phyloP scores from a whole-genome alignment of 1,140 invertebrate species.

The Atta colombica region DNA sequence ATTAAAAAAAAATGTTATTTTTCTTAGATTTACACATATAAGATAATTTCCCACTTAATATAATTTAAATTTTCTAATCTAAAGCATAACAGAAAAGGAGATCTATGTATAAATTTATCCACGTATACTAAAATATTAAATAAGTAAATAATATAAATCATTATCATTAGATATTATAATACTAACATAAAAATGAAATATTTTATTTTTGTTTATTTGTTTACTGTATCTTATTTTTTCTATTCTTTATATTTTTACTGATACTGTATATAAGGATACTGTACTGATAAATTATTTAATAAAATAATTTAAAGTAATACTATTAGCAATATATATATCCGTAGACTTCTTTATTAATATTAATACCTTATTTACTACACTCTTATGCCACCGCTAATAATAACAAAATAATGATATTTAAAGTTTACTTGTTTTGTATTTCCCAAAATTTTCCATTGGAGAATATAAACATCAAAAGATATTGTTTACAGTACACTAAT shows the following conservation, averaged over 20 bases:
- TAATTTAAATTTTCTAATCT: conserved; percentile 22
- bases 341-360: not conserved
- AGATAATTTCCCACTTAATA: conserved; percentile 1
- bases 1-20: not conserved
- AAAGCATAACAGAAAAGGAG: not conserved
- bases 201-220: conserved; percentile 18
- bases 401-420: not conserved
- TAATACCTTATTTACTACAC: not conserved
- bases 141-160: conserved; percentile 8
- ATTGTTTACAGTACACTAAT: not conserved
- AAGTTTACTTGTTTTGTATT: not conserved
- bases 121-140: conserved; percentile 14
- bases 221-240: not conserved
- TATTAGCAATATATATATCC: not conserved
- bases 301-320: conserved; percentile 23
- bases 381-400: not conserved
- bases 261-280: not conserved
- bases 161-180: not conserved
- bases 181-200: not conserved
- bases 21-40: not conserved
- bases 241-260: not conserved
- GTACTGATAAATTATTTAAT: not conserved
- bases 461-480: not conserved
- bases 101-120: no score
- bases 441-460: not conserved